Percentiles rank a stretch among this genome's conserved stretches.
Evolutionary conservation across 2,888 invertebrate species (phyloP).

Genomic region (Colletes collaris): DNA sequence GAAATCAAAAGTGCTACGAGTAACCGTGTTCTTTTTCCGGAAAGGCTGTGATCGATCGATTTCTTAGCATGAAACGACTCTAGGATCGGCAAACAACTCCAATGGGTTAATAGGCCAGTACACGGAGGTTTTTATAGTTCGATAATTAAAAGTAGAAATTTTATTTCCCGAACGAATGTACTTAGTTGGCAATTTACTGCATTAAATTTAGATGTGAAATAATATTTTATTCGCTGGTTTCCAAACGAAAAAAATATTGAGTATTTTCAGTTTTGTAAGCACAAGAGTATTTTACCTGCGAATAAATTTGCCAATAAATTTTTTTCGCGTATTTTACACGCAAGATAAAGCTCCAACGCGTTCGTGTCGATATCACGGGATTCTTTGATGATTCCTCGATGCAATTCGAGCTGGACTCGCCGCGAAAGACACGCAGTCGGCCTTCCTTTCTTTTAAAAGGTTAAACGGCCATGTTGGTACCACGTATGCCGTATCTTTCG

Average conservation of each 20-base stretch:
- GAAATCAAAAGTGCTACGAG: conserved; percentile 15
- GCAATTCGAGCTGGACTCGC: conserved; percentile 41
- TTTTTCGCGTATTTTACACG: background rate
- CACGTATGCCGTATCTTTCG: conserved; percentile 62
- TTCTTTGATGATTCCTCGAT: conserved; percentile 38
- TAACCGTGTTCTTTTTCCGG: conserved; percentile 13
- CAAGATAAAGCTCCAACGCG: background rate
- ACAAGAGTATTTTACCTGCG: no score
- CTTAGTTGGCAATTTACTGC: no score
- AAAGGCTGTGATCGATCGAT: no score
- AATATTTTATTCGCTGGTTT: no score
- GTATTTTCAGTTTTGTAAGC: no score
- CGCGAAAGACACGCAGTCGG: conserved; percentile 58
- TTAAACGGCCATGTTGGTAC: conserved; percentile 75
- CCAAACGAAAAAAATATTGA: no score
- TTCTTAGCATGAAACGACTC: background rate
- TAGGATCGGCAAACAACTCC: background rate
- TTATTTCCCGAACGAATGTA: no score
- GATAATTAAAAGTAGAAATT: no score
- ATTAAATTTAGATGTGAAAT: no score
- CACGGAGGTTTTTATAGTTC: no score
- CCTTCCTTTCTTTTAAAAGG: conserved; percentile 78
- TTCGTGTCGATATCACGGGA: background rate
- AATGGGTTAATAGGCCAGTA: no score
- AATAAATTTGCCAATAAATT: no score